Base-by-base conservation (phyloP, 1,140 invertebrate genomes). In the Ruditapes philippinarum region DNA sequence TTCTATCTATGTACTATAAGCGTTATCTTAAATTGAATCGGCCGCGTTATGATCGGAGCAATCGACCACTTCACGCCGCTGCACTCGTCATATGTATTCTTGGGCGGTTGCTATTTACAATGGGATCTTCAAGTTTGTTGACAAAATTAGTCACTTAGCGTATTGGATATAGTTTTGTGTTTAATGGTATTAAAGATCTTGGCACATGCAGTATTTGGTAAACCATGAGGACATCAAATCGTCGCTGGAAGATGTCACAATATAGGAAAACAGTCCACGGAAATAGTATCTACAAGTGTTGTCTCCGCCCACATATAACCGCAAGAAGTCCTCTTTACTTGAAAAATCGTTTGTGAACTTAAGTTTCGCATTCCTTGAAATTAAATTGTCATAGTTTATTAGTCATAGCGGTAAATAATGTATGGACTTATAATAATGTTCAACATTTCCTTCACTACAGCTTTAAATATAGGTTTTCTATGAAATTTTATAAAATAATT, bases 81-180 rank as follows among this genome's bases (percentile, higher is more conserved):
- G 38, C 45, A 78, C 74, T 78, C 25, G 74, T 49, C 45, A 78
- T 28, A n/a, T n/a, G n/a, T n/a, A n/a, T n/a, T n/a, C n/a, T n/a
- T n/a, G n/a, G n/a, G n/a, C n/a, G n/a, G 74, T 78, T 22, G 25
- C 31, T 78, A 78, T 78, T 54, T 49, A 78, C 74, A 51, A 17
- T 54, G 74, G 17, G 74, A 51, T 78, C 45, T 51, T 33, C 11
- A 78, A 40, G 45, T 36, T 78, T 78, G 74, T 78, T 78, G 74
- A 78, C 25, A 51, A 78, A 51, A 31, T 78, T 78, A 78, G 74
- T 78, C 74, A 78, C 45, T 78, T 51, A 25, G 45, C 42, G 22
- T 49, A 78, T 78, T 78, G 45, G 33, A 78, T 54, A 38, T 78
- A 2, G 19, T 54, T 28, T 49, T 5, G 49, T 78, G 33, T 17